phyloP scores from a whole-genome alignment of 2,113 vertebrate species.

The Tragelaphus scriptus region DNA sequence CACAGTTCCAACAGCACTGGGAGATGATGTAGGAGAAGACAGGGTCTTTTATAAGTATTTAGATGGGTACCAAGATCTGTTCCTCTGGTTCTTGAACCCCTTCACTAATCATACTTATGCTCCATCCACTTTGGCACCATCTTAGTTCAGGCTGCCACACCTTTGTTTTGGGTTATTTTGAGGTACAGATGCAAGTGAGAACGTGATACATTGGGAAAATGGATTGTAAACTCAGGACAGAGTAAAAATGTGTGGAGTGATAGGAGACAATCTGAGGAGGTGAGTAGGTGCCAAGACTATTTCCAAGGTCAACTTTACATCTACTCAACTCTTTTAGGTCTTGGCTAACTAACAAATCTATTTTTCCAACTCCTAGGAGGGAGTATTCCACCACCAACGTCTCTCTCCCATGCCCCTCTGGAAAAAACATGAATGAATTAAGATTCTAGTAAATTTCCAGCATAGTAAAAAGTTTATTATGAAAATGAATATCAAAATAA shows the following conservation, averaged over 20 bases:
- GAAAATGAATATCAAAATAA: slow-evolving; percentile 26
- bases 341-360: neutral
- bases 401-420: neutral
- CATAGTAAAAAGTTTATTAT: neutral
- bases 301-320: neutral
- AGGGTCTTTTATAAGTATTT: neutral
- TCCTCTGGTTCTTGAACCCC: neutral
- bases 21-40: neutral
- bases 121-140: no score
- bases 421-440: neutral
- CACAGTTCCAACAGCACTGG: accelerated
- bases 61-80: no score
- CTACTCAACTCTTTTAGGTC: neutral
- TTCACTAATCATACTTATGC: neutral
- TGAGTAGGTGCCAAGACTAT: neutral
- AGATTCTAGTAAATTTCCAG: neutral
- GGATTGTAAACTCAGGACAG: neutral
- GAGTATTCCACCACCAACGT: neutral
- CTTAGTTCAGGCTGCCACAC: neutral
- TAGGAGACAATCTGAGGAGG: neutral
- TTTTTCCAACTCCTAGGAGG: neutral
- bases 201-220: neutral
- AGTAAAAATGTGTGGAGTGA: neutral
- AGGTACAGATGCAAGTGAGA: neutral
- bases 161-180: neutral